Conservation (phyloP, 2,888 invertebrate species). For the Trissoscelio sp. region DNA sequence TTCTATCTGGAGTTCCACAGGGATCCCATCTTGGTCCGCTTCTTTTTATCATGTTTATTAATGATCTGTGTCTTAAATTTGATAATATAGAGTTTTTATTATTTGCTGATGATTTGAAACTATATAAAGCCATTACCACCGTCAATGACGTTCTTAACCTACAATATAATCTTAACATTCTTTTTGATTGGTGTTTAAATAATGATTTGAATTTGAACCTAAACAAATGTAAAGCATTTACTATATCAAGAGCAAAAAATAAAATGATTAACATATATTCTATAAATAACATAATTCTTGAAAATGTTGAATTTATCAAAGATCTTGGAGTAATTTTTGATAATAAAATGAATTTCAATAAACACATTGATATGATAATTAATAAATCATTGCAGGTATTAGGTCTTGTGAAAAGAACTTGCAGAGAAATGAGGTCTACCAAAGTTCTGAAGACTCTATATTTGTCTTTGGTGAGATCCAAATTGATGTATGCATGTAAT, state of each 20-base stretch:
- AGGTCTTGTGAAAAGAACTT: too few species aligned
- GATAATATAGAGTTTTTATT: too few species aligned
- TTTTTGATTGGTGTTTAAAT: neutral
- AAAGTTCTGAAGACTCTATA: slow-evolving; percentile 10
- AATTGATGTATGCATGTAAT: too few species aligned
- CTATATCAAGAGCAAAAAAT: neutral
- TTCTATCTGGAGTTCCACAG: too few species aligned
- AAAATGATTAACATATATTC: neutral
- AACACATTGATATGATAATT: too few species aligned
- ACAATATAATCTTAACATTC: too few species aligned
- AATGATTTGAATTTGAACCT: neutral
- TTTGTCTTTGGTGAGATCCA: neutral
- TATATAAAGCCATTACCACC: neutral
- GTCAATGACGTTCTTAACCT: too few species aligned
- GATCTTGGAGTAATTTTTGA: neutral
- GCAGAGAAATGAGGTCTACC: too few species aligned
- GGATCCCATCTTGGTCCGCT: too few species aligned
- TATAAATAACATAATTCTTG: neutral
- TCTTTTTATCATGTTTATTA: neutral
- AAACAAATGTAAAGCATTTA: neutral
- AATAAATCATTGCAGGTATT: too few species aligned
- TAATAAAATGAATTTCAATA: too few species aligned
- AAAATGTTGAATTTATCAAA: slow-evolving; percentile 1
- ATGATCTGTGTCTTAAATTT: neutral
- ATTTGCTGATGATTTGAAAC: neutral